Conservation (phyloP, 2,797 vertebrate species). For the Pseudochromis fuscus region DNA sequence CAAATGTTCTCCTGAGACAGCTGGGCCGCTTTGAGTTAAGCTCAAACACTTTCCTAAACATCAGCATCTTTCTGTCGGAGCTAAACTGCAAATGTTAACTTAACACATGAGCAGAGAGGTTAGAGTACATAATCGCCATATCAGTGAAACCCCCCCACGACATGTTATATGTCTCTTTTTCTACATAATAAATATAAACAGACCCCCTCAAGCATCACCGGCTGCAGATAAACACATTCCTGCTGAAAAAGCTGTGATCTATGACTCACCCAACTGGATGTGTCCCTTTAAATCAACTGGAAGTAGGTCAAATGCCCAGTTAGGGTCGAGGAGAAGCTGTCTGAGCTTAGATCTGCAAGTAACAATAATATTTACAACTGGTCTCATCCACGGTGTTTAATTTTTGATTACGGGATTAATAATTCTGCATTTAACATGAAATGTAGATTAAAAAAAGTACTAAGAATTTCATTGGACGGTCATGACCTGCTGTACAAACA, state of each 20-base stretch:
- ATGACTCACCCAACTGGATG: constrained; percentile 59
- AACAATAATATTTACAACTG: constrained; percentile 14
- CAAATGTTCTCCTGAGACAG: background rate
- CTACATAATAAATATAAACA: constrained; percentile 11
- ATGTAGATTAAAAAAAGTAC: background rate
- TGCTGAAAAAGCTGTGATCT: constrained; percentile 45
- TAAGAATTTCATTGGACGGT: too few relatives aligned
- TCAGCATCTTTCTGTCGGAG: constrained; percentile 11
- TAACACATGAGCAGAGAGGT: background rate
- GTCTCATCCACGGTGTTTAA: background rate
- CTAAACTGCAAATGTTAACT: background rate
- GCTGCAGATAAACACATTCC: constrained; percentile 36
- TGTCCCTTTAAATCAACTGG: constrained; percentile 65
- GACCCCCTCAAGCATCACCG: background rate
- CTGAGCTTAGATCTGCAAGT: constrained; percentile 20
- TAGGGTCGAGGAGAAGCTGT: constrained; percentile 21
- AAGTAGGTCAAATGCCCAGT: constrained; percentile 73
- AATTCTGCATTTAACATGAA: background rate
- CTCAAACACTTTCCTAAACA: constrained; percentile 15
- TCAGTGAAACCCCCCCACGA: background rate
- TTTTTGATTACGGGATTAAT: background rate
- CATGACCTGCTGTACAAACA: too few relatives aligned
- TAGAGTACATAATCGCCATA: background rate
- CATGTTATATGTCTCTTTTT: constrained; percentile 6
- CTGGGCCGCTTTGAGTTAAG: constrained; percentile 5